phyloP scores from a whole-genome alignment of 2,888 invertebrate species.

The Cordylochernes scorpioides region DNA sequence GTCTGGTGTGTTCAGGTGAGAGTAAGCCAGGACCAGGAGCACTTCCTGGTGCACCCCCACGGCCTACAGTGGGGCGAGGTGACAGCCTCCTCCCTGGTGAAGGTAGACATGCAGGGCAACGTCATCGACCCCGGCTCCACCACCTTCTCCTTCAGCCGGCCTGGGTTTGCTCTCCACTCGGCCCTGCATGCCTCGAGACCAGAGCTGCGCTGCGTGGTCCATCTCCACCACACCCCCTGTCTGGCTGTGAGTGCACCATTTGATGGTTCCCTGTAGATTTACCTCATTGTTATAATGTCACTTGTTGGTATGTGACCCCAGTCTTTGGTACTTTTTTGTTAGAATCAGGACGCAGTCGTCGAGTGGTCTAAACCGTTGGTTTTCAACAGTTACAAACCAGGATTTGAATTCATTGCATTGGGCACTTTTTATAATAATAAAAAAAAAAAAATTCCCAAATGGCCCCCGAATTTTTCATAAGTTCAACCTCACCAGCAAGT shows the following conservation, averaged over 20 bases:
- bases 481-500: no score
- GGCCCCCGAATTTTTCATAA: no score
- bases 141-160: constrained; percentile 32
- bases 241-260: constrained; percentile 63
- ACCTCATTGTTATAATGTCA: no score
- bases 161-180: constrained; percentile 69
- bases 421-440: no score
- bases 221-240: constrained; percentile 66
- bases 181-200: constrained; percentile 91
- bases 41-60: constrained; percentile 83
- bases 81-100: constrained; percentile 66
- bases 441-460: no score
- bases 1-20: constrained; percentile 33
- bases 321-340: no score
- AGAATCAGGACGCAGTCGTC: no score
- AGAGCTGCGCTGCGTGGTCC: constrained; percentile 82
- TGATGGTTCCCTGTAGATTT: no score
- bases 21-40: constrained; percentile 77
- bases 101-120: constrained; percentile 60
- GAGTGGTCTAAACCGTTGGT: no score
- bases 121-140: constrained; percentile 46
- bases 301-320: no score
- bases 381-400: no score
- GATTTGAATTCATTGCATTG: no score
- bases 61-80: constrained; percentile 84